These are phyloP conservation scores for Pholis gunnellus DNA, from an alignment of 2,113 vertebrate species.

Conservation along the genomic window DNA sequence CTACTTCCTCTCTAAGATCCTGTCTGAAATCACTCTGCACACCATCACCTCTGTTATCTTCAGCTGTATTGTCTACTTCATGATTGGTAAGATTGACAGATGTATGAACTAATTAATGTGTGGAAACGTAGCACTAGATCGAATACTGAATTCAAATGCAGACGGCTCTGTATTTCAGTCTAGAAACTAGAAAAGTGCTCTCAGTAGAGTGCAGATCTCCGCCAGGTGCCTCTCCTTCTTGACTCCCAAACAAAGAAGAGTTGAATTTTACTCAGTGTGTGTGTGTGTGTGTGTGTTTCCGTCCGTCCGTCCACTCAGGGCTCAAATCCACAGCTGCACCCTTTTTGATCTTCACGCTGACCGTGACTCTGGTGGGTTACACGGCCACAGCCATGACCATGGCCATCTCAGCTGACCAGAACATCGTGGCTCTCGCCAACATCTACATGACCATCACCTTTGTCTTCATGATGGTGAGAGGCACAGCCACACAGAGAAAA, in stretches of 20 bases:
- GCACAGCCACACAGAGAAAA: not conserved
- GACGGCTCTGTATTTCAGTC: not conserved
- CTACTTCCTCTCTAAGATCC: constrained; percentile 92
- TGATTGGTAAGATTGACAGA: constrained; percentile 86
- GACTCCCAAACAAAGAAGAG: no score
- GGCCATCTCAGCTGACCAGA: constrained; percentile 91
- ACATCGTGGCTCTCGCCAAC: constrained; percentile 87
- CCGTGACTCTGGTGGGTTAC: constrained; percentile 88
- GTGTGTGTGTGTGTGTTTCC: not conserved
- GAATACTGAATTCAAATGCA: not conserved
- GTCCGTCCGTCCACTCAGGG: constrained; percentile 65
- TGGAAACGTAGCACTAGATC: not conserved
- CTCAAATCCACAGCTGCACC: constrained; percentile 83
- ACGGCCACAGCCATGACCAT: constrained; percentile 90
- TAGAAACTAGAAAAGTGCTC: not conserved
- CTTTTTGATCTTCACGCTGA: constrained; percentile 91
- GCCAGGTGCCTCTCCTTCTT: no score
- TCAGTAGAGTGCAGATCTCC: no score
- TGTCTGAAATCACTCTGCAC: constrained; percentile 89
- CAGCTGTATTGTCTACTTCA: constrained; percentile 89
- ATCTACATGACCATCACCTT: constrained; percentile 90
- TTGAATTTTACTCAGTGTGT: no score
- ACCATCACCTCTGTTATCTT: constrained; percentile 88
- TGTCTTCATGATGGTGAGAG: constrained; percentile 94
- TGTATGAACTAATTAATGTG: not conserved